Evolutionary conservation across 1,140 invertebrate species (phyloP), one percentile per base, ranked within the genome.

Genomic region (Euwallacea fornicatus): DNA sequence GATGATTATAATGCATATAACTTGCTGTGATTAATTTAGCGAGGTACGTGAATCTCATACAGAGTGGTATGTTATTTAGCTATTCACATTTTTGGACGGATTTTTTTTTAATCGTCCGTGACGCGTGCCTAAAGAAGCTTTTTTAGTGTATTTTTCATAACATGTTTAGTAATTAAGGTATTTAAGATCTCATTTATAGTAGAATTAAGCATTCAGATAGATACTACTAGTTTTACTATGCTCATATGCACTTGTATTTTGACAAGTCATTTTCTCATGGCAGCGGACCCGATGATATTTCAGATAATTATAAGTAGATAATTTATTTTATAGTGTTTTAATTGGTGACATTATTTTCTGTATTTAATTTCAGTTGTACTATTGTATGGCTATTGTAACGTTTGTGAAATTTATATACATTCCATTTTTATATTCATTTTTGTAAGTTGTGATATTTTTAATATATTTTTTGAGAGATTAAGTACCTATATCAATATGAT

Each of bases 341-440:
- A 13, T 50, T 72, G 50, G 66, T 66, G 60, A 16, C 55, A n/a
- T 42, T n/a, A 67, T 15, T 42, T 72, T 72, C 66, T 50, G 65
- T 73, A 73, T 54, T 43, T 53, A 53, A 11, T 43, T 73, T 44
- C 71, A 44, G 41, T 66, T 55, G 44, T 43, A 41, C 42, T 43
- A 50, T 69, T 69, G 41, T 56, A 69, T 42, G 42, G 11, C 47
- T 61, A 44, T 69, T 61, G 13, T 62, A 13, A 7, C 11, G 8
- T 53, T 16, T 69, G 67, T 69, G 67, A 15, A 74, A 69, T 69
- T 73, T 75, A 72, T 75, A 54, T 67, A 67, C 65, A 61, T 67
- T 68, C 64, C 64, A 67, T 67, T 68, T 72, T 67, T 72, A 66
- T 73, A 67, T 6, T 58, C n/a, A 16, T 15, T 58, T 58, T 15